Evolutionary conservation across 2,113 vertebrate species (phyloP).

Genomic region (Stigmatopora argus): DNA sequence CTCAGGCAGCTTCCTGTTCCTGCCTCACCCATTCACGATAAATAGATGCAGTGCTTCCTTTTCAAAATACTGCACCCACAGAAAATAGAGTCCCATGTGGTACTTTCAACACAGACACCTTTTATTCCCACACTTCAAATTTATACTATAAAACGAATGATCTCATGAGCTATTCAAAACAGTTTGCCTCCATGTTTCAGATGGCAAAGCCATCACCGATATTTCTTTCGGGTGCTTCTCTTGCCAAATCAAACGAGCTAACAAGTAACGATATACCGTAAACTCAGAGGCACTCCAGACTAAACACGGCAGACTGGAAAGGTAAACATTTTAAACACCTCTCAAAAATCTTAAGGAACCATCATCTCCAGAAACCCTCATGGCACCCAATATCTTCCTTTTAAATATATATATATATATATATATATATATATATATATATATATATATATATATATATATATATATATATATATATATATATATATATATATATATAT

Average conservation of each 20-base stretch:
- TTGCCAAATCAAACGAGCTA: conserved; percentile 23
- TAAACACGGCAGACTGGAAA: conserved; percentile 31
- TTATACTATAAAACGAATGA: conserved; percentile 16
- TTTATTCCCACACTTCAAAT: conserved; percentile 17
- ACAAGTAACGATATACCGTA: conserved; percentile 29
- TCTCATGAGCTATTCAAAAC: neutral
- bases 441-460: neutral
- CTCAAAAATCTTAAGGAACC: conserved; percentile 7
- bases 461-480: neutral
- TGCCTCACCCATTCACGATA: conserved; percentile 38
- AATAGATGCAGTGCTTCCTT: conserved; percentile 43
- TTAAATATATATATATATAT: too few relatives aligned
- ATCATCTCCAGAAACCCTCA: conserved; percentile 9
- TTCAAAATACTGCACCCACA: conserved; percentile 24
- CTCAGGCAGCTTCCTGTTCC: conserved; percentile 41
- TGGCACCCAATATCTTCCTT: conserved; percentile 5
- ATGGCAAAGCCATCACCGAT: conserved; percentile 9
- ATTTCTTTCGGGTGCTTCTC: conserved; percentile 20
- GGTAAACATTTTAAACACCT: conserved; percentile 32
- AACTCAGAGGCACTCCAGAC: conserved; percentile 28
- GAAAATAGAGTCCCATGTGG: conserved; percentile 12
- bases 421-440: neutral
- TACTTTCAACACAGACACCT: conserved; percentile 11
- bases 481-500: neutral
- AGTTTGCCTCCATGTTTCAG: conserved; percentile 36